Base-by-base conservation (phyloP, 1,140 invertebrate genomes). In the Neodiprion lecontei region DNA sequence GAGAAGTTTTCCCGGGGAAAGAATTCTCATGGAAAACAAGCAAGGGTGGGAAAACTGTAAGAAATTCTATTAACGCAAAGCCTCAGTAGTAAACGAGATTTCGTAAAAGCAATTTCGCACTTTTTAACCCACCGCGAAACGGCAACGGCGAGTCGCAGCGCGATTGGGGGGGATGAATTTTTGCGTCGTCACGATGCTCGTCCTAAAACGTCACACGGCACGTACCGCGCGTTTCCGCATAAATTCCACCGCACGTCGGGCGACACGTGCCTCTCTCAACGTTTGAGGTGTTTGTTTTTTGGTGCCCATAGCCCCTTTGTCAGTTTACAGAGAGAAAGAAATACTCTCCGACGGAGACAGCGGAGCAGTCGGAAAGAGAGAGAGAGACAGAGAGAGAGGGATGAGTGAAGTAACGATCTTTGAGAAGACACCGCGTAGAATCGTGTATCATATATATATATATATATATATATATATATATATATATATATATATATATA, bases 281-380 rank as follows among this genome's bases (percentile, higher is more conserved):
- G 53, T 17, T 61, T 17, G 9, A 61, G 53, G 53, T 14, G 11
- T 17, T 61, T 61, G 53, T 61, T 61, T 40, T 40, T 61, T 61
- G 53, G 5, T 9, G 8, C 4, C 28, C 28, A 40, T 61, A 14
- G n/a, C 4, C 53, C n/a, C 53, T 61, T 61, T 40, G 28, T 40
- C 2, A 40, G 28, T 61, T 61, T 12, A 67, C 61, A 23, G 74
- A 75, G 50, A 65, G 69, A 65, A 70, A 68, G 74, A 72, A 23
- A 66, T n/a, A 72, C 14, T 28, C 28, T 48, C 40, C 10, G 69
- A 47, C 17, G 14, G 49, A 49, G 70, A 53, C 14, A 53, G 49
- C 21, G 9, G 49, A 17, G 4, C 53, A 14, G 28, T 67, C 3
- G 49, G 53, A 74, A 70, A 74, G 28, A 7, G 67, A 7, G 65